Base-by-base conservation (phyloP, 2,888 invertebrate genomes). In the Spialia ferax region DNA sequence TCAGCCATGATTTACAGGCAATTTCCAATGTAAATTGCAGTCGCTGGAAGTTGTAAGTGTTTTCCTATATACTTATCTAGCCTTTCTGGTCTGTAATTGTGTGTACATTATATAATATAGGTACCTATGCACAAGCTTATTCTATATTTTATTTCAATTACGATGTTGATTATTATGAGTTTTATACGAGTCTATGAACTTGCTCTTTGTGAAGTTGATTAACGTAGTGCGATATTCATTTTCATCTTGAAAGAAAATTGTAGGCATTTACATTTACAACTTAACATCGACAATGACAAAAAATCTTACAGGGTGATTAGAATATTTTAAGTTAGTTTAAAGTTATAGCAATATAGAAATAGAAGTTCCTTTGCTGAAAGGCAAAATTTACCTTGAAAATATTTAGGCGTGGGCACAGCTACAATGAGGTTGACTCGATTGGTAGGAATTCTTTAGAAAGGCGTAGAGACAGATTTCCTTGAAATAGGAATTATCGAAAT, bases 1-100 rank as follows among this genome's bases (percentile, higher is more conserved):
- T 59, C 63, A 60, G 60, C 38, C 60, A 66, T 60, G 66, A 66
- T 66, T 66, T 66, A 60, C 66, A 60, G 66, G 54, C 54, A 66
- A 66, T 66, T 66, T 66, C 54, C 52, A 42, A 54, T 54, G 59
- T 50, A 66, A 66, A 66, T 66, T 66, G 52, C 66, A 54, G 60
- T 32, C 54, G 13, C 32, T 48, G 54, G 38, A 59, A 26, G 59
- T 26, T 20, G 22, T 66, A 60, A 54, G 66, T 54, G 66, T 66
- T 60, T 66, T 59, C 65, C 59, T 57, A 52, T 64, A 32, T 32
- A 59, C 42, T 0, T 42, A 42, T 1, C 38, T 38, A 38, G 20
- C 26, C 52, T 66, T 60, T 52, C 29, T 60, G 6, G 26, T 15
- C 15, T 50, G 38, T 1, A 5, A 38, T 38, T 38, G 2, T n/a